Evolutionary conservation across 2,888 invertebrate genomes (phyloP), one percentile per base, ranked within the genome.

Genomic region (Himalopsyche tibetana): DNA sequence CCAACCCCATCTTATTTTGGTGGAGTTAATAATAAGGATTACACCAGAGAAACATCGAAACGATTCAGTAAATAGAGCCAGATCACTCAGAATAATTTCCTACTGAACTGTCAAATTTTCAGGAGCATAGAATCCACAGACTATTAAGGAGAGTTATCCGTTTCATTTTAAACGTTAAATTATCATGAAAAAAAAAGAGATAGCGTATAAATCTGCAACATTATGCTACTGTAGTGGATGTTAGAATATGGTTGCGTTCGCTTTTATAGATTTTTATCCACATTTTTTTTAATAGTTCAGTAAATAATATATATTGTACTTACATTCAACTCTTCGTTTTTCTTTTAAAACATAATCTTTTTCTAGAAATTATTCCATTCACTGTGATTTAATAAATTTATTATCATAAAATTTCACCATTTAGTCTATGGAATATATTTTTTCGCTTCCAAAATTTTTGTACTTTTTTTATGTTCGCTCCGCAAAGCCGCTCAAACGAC

Each of bases 1-100:
- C 82, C 38, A 82, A 56, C 56, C 19, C 63, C 82, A 82, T 82
- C 28, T 82, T 82, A 63, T 82, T 63, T 36, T 15, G 74, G 12
- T 74, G 74, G 74, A 74, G 36, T 74, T 38, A 36, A 74, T 74
- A 38, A 74, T 74, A 15, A 74, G 19, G 74, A 74, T 74, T 36
- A 38, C 74, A 36, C 19, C 74, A 38, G 12, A 74, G 19, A 74
- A 36, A 74, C 74, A 74, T 74, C 36, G 74, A 74, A 74, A 12
- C 74, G 19, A 36, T 36, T 74, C 74, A 19, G 36, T 74, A 74
- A 74, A 74, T 36, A 19, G 15, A 74, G 36, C 6, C 36, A 36
- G 15, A 15, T 0, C 12, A 38, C 74, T 19, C 19, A 63, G 63
- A 74, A 74, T 74, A 74, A 19, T 19, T 74, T 36, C 19, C 15